Percentiles rank a stretch among this genome's conserved stretches.
These are phyloP conservation scores for Elephas maximus DNA, from an alignment of 2,113 vertebrate species.

Conservation along the genomic window DNA sequence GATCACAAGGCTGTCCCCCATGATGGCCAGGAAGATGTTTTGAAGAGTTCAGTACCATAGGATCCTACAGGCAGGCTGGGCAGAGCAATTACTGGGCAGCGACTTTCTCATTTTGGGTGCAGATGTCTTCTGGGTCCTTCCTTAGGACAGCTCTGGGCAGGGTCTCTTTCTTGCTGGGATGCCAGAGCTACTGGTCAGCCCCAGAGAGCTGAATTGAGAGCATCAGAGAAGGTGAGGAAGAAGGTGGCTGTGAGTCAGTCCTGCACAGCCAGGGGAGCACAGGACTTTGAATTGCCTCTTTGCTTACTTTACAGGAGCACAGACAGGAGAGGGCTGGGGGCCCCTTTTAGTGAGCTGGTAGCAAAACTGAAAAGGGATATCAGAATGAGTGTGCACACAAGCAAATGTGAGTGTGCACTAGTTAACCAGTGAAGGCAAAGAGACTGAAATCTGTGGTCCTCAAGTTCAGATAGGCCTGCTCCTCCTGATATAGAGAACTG, in stretches of 20 bases:
- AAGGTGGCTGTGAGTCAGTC: neutral
- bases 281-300: neutral
- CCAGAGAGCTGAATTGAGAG: neutral
- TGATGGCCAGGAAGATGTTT: constrained; percentile 76
- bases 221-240: neutral
- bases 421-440: neutral
- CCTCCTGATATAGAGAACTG: neutral
- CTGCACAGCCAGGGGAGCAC: neutral
- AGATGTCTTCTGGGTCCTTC: constrained; percentile 9
- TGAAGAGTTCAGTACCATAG: constrained; percentile 66
- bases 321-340: neutral
- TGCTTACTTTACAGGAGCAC: neutral
- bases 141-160: neutral
- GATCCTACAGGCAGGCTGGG: neutral
- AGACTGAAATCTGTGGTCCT: neutral
- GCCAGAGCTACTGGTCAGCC: neutral
- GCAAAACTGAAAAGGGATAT: neutral
- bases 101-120: constrained; percentile 32
- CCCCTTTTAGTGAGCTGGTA: neutral
- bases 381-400: neutral
- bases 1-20: constrained; percentile 76
- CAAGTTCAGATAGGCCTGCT: neutral
- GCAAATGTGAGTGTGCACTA: neutral
- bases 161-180: neutral
- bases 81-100: neutral